Conservation (phyloP, 2,888 invertebrate species). For the Anthophora plumipes region DNA sequence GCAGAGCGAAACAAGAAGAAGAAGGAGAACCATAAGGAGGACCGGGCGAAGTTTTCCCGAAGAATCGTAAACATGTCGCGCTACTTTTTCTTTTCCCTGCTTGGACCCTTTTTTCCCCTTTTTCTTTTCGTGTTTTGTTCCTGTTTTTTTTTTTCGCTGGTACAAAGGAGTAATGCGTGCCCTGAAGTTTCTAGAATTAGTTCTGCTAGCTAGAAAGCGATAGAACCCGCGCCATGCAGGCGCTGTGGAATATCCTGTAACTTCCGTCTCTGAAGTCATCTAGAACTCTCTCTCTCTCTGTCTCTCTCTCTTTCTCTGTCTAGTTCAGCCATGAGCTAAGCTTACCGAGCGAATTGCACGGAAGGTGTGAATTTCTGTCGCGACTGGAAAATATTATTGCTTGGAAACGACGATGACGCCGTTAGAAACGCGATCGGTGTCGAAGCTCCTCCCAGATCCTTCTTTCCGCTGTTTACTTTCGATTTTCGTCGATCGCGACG, state of each 20-base stretch:
- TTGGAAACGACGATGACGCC: not conserved
- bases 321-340: too few species aligned
- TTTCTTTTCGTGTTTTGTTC: not conserved
- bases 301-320: too few species aligned
- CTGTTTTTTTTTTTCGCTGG: not conserved
- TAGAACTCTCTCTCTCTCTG: not conserved
- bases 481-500: not conserved
- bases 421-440: not conserved
- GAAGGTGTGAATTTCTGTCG: conserved; percentile 33
- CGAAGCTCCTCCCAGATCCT: not conserved
- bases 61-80: conserved; percentile 44
- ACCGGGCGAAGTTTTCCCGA: conserved; percentile 35
- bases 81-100: not conserved
- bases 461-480: not conserved
- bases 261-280: conserved; percentile 44
- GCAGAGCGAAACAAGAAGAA: not conserved
- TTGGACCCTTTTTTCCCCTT: not conserved
- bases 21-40: not conserved
- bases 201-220: conserved; percentile 50
- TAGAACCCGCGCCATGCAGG: conserved; percentile 40
- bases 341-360: too few species aligned
- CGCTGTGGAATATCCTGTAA: conserved; percentile 47
- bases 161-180: conserved; percentile 10
- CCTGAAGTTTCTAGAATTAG: conserved; percentile 60
- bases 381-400: conserved; percentile 8